A percentile compares a stretch with the other conserved stretches of the same genome.
These are phyloP conservation scores for Euproctis similis DNA, from an alignment of 2,888 invertebrate genomes.

Conservation along the genomic window DNA sequence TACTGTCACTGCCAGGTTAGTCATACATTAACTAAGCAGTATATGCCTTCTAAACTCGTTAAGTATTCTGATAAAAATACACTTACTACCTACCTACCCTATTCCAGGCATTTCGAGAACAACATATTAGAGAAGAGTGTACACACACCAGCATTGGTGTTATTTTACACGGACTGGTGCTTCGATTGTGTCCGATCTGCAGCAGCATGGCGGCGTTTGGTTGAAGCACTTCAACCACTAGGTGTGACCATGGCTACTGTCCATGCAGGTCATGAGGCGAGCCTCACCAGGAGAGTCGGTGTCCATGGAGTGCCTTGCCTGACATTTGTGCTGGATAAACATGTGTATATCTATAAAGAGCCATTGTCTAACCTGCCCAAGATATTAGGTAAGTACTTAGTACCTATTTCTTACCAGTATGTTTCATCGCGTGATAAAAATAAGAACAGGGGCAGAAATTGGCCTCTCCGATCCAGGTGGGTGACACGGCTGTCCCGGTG, in stretches of 20 bases:
- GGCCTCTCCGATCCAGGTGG: too few species aligned
- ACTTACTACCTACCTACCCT: too few species aligned
- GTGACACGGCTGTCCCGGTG: too few species aligned
- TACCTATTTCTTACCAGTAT: too few species aligned
- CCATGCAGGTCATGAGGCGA: constrained; percentile 88
- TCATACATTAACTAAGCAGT: too few species aligned
- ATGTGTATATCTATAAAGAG: constrained; percentile 88
- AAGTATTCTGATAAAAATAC: too few species aligned
- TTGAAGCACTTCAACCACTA: constrained; percentile 89
- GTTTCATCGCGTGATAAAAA: too few species aligned
- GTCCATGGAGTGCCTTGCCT: constrained; percentile 89
- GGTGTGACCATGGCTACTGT: constrained; percentile 87
- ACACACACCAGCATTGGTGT: constrained; percentile 87
- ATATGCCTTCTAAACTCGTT: too few species aligned
- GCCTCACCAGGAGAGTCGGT: constrained; percentile 85
- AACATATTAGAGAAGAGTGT: constrained; percentile 89
- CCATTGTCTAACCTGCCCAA: constrained; percentile 85
- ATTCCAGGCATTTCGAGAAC: constrained; percentile 89
- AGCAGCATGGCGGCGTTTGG: constrained; percentile 87
- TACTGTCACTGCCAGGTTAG: constrained; percentile 87
- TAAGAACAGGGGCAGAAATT: too few species aligned
- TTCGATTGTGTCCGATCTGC: constrained; percentile 93
- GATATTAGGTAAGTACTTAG: constrained; percentile 79
- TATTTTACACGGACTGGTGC: constrained; percentile 97
- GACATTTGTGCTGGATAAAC: constrained; percentile 87